These are phyloP conservation scores for Omphaloscelis lunosa DNA, from an alignment of 2,888 invertebrate species.

Conservation along the genomic window DNA sequence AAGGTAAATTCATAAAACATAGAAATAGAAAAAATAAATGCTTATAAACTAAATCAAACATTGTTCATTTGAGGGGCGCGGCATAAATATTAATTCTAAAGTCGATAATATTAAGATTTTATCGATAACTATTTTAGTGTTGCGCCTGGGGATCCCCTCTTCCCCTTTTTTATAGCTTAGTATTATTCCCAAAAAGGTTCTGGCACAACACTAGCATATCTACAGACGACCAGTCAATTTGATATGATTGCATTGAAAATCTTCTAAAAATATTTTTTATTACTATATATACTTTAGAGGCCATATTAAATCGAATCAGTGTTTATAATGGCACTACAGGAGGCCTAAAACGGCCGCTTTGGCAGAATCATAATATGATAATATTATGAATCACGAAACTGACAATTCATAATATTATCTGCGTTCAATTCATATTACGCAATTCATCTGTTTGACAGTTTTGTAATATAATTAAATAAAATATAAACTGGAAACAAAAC, in stretches of 20 bases:
- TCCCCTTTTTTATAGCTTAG: neutral
- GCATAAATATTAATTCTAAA: constrained; percentile 18
- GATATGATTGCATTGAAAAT: constrained; percentile 13
- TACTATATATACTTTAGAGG: neutral
- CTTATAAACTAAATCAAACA: constrained; percentile 36
- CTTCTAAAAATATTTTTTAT: neutral
- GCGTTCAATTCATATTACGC: no score
- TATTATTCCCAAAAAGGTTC: neutral
- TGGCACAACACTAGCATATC: neutral
- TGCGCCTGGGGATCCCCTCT: neutral
- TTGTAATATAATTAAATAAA: no score
- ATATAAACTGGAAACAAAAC: no score
- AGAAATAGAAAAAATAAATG: constrained; percentile 33
- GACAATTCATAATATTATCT: no score
- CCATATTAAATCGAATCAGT: neutral
- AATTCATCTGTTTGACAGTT: no score
- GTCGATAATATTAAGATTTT: constrained; percentile 25
- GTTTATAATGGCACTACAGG: constrained; percentile 12
- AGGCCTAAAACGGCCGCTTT: no score
- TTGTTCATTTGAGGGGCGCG: constrained; percentile 43
- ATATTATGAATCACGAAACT: no score
- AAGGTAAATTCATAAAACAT: neutral
- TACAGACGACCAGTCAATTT: neutral
- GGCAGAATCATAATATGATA: no score
- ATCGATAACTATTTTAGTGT: constrained; percentile 28